Percentiles rank a stretch among this genome's conserved stretches.
Conservation (phyloP, 2,888 invertebrate genomes). For the Sphaeridia pumilis region DNA sequence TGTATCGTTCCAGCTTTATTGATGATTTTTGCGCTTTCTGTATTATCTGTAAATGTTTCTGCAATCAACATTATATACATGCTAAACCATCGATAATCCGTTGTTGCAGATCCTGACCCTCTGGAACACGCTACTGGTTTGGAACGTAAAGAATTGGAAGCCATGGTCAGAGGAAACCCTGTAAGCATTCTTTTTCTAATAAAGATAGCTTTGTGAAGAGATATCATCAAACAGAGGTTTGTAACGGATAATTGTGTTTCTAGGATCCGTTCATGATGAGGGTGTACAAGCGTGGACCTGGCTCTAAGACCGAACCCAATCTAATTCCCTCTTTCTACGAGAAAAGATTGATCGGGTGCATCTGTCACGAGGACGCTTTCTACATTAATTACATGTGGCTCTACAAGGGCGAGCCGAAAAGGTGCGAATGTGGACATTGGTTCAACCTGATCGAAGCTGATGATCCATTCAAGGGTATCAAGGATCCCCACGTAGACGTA, state of each 20-base stretch:
- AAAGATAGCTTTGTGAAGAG: too few relatives aligned
- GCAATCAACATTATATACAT: too few relatives aligned
- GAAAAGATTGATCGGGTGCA: conserved; percentile 82
- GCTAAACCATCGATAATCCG: too few relatives aligned
- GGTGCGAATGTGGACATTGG: conserved; percentile 95
- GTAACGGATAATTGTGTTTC: conserved; percentile 12
- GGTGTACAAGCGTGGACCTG: conserved; percentile 62
- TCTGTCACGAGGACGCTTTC: conserved; percentile 89
- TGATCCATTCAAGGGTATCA: conserved; percentile 29
- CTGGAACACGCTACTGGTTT: conserved; percentile 86
- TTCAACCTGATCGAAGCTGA: conserved; percentile 65
- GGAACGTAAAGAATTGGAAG: conserved; percentile 79
- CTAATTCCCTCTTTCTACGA: conserved; percentile 82
- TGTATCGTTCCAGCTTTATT: too few relatives aligned
- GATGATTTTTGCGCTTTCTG: too few relatives aligned
- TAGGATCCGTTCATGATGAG: conserved; percentile 52
- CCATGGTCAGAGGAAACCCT: conserved; percentile 74
- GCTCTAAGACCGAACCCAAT: conserved; percentile 75
- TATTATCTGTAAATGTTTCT: too few relatives aligned
- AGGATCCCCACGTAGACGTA: neutral
- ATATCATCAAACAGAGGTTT: neutral
- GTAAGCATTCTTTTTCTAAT: too few relatives aligned
- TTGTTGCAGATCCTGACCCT: conserved; percentile 62
- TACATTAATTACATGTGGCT: conserved; percentile 91
- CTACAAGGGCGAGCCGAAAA: conserved; percentile 73